Base-by-base conservation (phyloP, 2,113 vertebrate genomes). In the Isichthys henryi region DNA sequence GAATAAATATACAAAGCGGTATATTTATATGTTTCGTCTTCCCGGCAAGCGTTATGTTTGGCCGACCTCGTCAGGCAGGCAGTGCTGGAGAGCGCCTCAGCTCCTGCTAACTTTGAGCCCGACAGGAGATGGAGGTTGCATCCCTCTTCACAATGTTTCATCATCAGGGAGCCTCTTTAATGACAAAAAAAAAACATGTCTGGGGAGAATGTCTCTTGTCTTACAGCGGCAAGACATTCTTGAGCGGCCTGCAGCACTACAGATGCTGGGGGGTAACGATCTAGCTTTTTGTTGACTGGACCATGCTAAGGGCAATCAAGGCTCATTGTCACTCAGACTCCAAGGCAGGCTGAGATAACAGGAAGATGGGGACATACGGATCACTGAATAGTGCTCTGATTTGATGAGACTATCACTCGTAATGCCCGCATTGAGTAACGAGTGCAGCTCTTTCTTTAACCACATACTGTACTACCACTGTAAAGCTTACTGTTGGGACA, bases 121-220 rank as follows among this genome's bases (percentile, higher is more conserved):
- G 50, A 53, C 27, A 35, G 3, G 27, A 56, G 31, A 19, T 43
- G n/a, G 85, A 53, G 49, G 85, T 53, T 52, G 85, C 85, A 53
- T 19, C n/a, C 49, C 50, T 87, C 10, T 87, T 35, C 85, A 31
- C 49, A 9, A 53, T 39, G 85, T 87, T 87, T 87, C 49, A 53
- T 52, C 85, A 87, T 87, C 85, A 53, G n/a, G 84, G 49, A 53
- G 84, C 49, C 49, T 49, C 84, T 86, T 49, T 52, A 84, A 52
- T 87, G 85, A 87, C 85, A 87, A 52, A 50, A 45, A 45, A 45
- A 45, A 86, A 27, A 53, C 27, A 31, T 87, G 49, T 53, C 49
- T 35, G 50, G 85, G 13, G 50, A 84, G 39, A 84, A 84, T 45
- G 82, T 48, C 35, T 43, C 82, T 84, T 84, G 82, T 84, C 82